Conservation (phyloP, 2,888 invertebrate genomes). For the Platerodrilus igneus region DNA sequence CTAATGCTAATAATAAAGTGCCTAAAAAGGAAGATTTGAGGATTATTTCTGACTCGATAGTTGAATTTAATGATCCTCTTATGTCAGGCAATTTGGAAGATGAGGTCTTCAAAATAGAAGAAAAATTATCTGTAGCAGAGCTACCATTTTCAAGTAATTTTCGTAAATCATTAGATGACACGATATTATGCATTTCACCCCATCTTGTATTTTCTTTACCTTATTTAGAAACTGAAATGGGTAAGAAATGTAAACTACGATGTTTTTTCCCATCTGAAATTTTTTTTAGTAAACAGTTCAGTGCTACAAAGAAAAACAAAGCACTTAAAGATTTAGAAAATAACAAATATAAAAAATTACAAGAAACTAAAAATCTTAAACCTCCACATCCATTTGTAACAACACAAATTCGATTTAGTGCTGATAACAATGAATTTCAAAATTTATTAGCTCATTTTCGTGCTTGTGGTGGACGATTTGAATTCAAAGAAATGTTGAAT, state of each 20-base stretch:
- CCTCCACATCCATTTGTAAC: conserved; percentile 70
- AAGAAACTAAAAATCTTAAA: conserved; percentile 46
- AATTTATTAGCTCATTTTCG: conserved; percentile 78
- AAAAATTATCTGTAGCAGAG: conserved; percentile 53
- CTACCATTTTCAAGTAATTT: conserved; percentile 64
- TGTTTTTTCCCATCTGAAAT: conserved; percentile 68
- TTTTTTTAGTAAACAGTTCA: conserved; percentile 65
- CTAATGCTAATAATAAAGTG: conserved; percentile 4
- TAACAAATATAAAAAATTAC: conserved; percentile 10
- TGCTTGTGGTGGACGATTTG: conserved; percentile 72
- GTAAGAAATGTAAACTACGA: conserved; percentile 69
- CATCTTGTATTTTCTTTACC: conserved; percentile 80
- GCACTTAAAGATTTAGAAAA: conserved; percentile 28
- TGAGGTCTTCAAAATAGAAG: conserved; percentile 36
- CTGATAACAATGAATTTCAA: conserved; percentile 64
- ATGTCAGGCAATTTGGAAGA: conserved; percentile 41
- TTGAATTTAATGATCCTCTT: conserved; percentile 82
- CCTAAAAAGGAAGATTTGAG: conserved; percentile 36
- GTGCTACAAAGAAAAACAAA: conserved; percentile 30
- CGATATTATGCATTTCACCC: conserved; percentile 79
- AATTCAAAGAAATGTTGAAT: conserved; percentile 34
- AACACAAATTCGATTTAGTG: conserved; percentile 61
- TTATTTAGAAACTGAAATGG: conserved; percentile 80
- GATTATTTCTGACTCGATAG: conserved; percentile 54
- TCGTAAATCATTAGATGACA: conserved; percentile 68